A percentile compares a stretch with the other conserved stretches of the same genome.
Conservation (phyloP, 2,113 vertebrate genomes). For the Tragulus kanchil region DNA sequence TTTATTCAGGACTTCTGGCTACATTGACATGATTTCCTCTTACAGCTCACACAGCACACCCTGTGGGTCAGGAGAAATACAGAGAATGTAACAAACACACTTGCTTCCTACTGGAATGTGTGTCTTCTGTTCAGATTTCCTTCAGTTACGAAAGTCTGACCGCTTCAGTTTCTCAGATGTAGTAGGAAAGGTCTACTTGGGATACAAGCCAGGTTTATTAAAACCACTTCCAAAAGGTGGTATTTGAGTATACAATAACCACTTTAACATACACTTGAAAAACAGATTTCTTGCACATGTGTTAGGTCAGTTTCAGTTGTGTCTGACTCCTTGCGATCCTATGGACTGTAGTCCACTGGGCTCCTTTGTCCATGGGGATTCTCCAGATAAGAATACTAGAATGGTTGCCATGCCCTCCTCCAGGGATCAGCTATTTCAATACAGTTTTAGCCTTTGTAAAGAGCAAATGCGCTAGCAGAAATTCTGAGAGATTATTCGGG, state of each 20-base stretch:
- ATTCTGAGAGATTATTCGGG: conserved; percentile 49
- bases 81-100: conserved; percentile 41
- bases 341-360: neutral
- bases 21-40: conserved; percentile 70
- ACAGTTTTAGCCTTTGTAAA: neutral
- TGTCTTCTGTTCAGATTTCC: conserved; percentile 29
- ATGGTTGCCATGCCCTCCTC: conserved; percentile 1
- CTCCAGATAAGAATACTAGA: neutral
- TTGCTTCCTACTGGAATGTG: conserved; percentile 53
- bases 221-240: conserved; percentile 8
- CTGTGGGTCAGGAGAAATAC: conserved; percentile 39
- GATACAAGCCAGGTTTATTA: neutral
- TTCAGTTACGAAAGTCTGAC: neutral
- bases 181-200: conserved; percentile 7
- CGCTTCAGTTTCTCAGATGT: conserved; percentile 6
- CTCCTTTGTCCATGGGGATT: accelerated
- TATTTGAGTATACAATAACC: neutral
- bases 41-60: conserved; percentile 66
- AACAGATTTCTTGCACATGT: no score
- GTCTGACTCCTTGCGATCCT: accelerated
- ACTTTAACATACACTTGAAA: neutral
- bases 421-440: neutral
- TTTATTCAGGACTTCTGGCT: conserved; percentile 73
- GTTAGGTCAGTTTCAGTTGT: neutral
- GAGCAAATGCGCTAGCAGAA: conserved; percentile 34